phyloP scores from a whole-genome alignment of 2,113 vertebrate genomes.

The Butorides virescens region DNA sequence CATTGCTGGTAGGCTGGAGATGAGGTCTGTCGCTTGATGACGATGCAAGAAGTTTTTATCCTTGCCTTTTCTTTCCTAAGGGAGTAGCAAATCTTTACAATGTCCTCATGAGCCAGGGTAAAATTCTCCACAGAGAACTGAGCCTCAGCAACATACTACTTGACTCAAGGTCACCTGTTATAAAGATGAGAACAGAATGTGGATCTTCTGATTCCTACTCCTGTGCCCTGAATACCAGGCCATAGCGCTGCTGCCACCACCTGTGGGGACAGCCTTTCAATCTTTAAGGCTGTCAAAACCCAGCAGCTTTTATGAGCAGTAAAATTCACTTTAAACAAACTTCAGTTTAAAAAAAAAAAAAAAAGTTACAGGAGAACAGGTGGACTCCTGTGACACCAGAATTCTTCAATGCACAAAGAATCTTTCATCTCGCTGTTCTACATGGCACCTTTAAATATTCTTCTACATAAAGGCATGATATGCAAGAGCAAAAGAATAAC shows the following conservation, averaged over 20 bases:
- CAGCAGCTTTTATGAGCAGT: constrained; percentile 25
- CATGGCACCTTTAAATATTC: constrained; percentile 64
- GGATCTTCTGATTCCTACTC: constrained; percentile 23
- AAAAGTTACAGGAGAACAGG: constrained; percentile 47
- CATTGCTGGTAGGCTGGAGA: not conserved
- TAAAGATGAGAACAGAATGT: not conserved
- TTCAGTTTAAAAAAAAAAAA: not conserved
- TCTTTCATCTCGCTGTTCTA: constrained; percentile 54
- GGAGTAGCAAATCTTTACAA: not conserved
- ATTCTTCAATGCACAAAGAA: constrained; percentile 58
- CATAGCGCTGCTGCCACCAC: constrained; percentile 15
- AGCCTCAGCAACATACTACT: not conserved
- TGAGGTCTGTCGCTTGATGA: not conserved
- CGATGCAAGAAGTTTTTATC: not conserved
- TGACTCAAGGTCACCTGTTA: constrained; percentile 28
- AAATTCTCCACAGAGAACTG: not conserved
- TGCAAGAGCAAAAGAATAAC: constrained; percentile 65
- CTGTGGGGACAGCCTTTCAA: constrained; percentile 55
- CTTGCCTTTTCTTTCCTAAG: not conserved
- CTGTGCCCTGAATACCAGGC: constrained; percentile 37
- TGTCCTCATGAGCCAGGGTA: not conserved
- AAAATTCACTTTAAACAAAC: constrained; percentile 60
- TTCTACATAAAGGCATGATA: constrained; percentile 61
- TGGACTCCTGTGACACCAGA: constrained; percentile 58
- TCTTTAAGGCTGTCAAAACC: constrained; percentile 32